A percentile compares a stretch with the other conserved stretches of the same genome.
phyloP scores from a whole-genome alignment of 2,888 invertebrate species.

The Cabera pusaria region DNA sequence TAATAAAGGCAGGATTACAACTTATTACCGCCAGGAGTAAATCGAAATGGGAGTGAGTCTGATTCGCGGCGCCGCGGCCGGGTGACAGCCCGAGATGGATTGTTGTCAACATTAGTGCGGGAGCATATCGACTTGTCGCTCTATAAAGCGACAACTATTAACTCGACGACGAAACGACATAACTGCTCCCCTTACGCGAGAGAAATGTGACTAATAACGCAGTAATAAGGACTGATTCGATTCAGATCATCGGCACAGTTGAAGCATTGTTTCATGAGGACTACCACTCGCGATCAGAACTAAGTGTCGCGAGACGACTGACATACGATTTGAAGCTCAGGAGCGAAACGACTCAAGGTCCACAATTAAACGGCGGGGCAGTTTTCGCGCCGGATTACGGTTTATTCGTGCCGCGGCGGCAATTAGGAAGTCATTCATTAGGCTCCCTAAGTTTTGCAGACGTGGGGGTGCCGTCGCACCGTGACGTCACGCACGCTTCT shows the following conservation, averaged over 20 bases:
- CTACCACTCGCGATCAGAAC: conserved; percentile 60
- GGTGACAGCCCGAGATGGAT: conserved; percentile 77
- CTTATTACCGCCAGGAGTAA: conserved; percentile 65
- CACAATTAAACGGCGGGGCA: conserved; percentile 67
- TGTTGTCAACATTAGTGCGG: conserved; percentile 80
- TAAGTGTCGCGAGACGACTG: conserved; percentile 62
- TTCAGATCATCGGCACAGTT: conserved; percentile 34
- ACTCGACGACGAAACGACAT: conserved; percentile 19
- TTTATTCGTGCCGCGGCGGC: conserved; percentile 77
- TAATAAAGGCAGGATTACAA: conserved; percentile 58
- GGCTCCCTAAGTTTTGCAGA: conserved; percentile 83
- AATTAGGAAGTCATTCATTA: conserved; percentile 84
- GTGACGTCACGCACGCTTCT: conserved; percentile 67
- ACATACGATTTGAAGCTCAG: conserved; percentile 74
- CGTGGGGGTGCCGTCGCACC: conserved; percentile 75
- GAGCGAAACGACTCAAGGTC: conserved; percentile 68
- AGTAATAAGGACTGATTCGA: conserved; percentile 15
- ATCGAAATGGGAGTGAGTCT: conserved; percentile 79
- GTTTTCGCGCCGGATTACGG: conserved; percentile 74
- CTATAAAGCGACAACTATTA: conserved; percentile 43
- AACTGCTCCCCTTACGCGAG: conserved; percentile 30
- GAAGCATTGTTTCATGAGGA: conserved; percentile 49
- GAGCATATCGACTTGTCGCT: conserved; percentile 75
- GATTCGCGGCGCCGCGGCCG: conserved; percentile 76
- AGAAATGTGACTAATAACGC: conserved; percentile 15